Percentiles rank a stretch among this genome's conserved stretches.
These are phyloP conservation scores for Pseudomugil tenellus DNA, from an alignment of 2,797 vertebrate genomes.

Conservation along the genomic window DNA sequence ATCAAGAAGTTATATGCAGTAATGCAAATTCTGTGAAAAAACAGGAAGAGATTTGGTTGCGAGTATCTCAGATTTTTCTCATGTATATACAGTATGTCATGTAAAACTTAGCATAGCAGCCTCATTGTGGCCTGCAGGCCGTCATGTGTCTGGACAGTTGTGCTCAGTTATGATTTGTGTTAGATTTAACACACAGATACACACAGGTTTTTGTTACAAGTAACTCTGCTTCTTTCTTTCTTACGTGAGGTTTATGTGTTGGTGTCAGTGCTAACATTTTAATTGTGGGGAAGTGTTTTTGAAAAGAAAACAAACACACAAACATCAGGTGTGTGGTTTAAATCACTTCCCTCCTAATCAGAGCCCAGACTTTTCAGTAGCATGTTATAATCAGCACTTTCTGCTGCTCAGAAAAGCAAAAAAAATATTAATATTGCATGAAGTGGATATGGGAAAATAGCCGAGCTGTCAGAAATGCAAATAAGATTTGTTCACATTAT, in stretches of 20 bases:
- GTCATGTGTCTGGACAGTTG: neutral
- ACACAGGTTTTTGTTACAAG: neutral
- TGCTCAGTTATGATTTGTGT: neutral
- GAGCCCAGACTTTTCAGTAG: slow-evolving; percentile 2
- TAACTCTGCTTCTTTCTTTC: neutral
- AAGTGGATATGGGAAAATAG: neutral
- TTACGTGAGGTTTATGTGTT: neutral
- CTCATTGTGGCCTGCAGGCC: neutral
- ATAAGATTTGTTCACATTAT: slow-evolving; percentile 15
- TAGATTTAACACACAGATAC: neutral
- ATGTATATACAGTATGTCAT: neutral
- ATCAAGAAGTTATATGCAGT: neutral
- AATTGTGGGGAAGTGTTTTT: neutral
- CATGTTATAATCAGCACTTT: slow-evolving; percentile 3
- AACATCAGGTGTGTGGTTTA: neutral
- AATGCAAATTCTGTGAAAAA: neutral
- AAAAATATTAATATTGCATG: neutral
- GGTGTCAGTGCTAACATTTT: neutral
- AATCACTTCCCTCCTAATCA: neutral
- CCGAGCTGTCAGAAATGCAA: slow-evolving; percentile 16
- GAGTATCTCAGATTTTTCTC: neutral
- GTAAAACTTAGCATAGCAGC: neutral
- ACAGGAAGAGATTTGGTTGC: neutral
- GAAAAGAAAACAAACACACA: neutral
- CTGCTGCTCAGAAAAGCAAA: neutral